phyloP scores from a whole-genome alignment of 2,797 vertebrate genomes.

The Mormyrops attenuatus region DNA sequence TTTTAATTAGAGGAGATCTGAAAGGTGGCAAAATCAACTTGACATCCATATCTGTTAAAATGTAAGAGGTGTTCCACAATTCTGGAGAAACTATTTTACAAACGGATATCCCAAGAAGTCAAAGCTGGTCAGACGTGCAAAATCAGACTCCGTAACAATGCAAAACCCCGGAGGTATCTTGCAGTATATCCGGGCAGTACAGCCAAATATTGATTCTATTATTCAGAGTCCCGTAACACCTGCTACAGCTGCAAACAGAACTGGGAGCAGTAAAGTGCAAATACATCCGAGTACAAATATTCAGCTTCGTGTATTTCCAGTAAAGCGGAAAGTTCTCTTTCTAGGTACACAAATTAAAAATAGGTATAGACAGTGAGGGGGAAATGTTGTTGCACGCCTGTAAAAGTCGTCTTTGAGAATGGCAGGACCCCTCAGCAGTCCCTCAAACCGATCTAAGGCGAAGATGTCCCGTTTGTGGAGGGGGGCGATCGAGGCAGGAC shows the following conservation, averaged over 20 bases:
- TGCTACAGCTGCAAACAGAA: neutral
- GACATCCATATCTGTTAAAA: neutral
- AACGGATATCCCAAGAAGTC: neutral
- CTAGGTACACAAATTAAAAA: neutral
- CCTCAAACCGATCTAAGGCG: neutral
- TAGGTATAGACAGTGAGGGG: neutral
- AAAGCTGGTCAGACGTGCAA: neutral
- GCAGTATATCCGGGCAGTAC: conserved; percentile 1
- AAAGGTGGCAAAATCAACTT: neutral
- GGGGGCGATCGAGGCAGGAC: neutral
- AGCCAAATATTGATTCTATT: conserved; percentile 12
- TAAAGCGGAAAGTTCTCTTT: neutral
- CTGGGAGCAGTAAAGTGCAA: neutral
- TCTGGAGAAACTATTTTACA: neutral
- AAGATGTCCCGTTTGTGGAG: neutral
- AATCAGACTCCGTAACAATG: neutral
- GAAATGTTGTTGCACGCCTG: neutral
- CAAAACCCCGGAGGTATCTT: neutral
- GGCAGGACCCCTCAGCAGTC: neutral
- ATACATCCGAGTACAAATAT: neutral
- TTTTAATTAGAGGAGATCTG: neutral
- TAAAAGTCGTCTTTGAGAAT: neutral
- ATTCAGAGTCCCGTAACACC: neutral
- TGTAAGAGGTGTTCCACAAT: neutral
- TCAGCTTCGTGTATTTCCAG: neutral